Evolutionary conservation across 2,113 vertebrate species (phyloP), one percentile per base, ranked within the genome.

Genomic region (Nycticorax nycticorax): DNA sequence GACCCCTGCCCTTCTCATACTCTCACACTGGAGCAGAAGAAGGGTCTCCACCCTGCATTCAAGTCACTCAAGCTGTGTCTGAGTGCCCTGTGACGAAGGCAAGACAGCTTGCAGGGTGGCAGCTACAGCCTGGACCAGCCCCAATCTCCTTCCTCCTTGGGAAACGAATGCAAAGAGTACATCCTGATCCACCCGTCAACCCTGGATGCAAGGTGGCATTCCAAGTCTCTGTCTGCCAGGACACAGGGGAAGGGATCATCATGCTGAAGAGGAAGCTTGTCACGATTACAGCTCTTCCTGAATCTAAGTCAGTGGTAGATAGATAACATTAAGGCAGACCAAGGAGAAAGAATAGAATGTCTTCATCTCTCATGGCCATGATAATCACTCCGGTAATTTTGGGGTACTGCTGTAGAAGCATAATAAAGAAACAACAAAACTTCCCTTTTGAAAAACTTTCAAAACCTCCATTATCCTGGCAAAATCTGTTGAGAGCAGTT

Each of bases 401-500:
- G 9, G 64, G 73, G 64, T 17, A 19, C 73, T 96, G 55, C 81
- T 97, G 97, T 35, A 83, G 47, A 90, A 82, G 48, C 41, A 87
- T 45, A 85, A 30, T 71, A 50, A 63, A 27, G 16, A 87, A 56
- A 63, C 1, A 1, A 9, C 22, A 79, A 48, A 63, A 39, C 13
- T 74, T 9, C 23, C 88, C 24, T 55, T 77, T 21, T n/a, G 30
- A 83, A 89, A 96, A 93, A 20, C 50, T 92, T 94, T 63, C 39
- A 63, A 88, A 93, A 56, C 18, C 68, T 97, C 74, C 89, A 85
- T 72, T 96, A 77, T 95, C 94, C 82, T 76, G 75, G 60, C 21
- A 93, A 93, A 56, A 71, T 85, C 94, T 93, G 93, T 73, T 88
- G 94, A 95, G 72, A 96, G 79, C 26, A 80, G 71, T 79, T 88